Evolutionary conservation across 1,140 invertebrate genomes (phyloP).

Genomic region (Drosophila subobscura): DNA sequence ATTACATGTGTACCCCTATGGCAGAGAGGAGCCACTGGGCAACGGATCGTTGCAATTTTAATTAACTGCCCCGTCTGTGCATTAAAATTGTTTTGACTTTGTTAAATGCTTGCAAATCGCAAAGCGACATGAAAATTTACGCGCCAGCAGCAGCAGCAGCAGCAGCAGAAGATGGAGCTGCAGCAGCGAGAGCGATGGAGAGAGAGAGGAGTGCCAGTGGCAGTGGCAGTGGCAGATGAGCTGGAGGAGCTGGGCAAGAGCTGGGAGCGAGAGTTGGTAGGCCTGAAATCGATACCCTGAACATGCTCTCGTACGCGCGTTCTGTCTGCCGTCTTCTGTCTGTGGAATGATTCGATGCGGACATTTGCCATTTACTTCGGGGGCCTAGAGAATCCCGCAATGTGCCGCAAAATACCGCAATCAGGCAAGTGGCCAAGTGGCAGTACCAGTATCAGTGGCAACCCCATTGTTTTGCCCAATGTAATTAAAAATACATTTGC

Average conservation of each 20-base stretch:
- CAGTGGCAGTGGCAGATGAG: not conserved
- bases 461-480: constrained; percentile 70
- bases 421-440: constrained; percentile 66
- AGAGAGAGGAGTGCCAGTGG: no score
- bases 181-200: not conserved
- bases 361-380: constrained; percentile 46
- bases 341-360: constrained; percentile 38
- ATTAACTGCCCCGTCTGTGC: constrained; percentile 78
- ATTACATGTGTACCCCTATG: constrained; percentile 15
- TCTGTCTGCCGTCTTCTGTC: no score
- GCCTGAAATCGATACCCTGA: constrained; percentile 71
- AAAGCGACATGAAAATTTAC: constrained; percentile 80
- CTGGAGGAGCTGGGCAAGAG: constrained; percentile 10
- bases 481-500: constrained; percentile 80
- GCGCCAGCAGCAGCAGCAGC: constrained; percentile 42
- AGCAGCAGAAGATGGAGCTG: constrained; percentile 27
- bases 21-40: constrained; percentile 30
- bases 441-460: constrained; percentile 10
- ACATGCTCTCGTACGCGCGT: constrained; percentile 22
- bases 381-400: constrained; percentile 12
- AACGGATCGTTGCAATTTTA: constrained; percentile 78
- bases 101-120: constrained; percentile 82
- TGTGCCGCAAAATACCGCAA: constrained; percentile 68
- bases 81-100: constrained; percentile 83
- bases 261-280: constrained; percentile 27